Evolutionary conservation across 2,797 vertebrate species (phyloP), one percentile per base, ranked within the genome.

Genomic region (Bradypodion ventrale): DNA sequence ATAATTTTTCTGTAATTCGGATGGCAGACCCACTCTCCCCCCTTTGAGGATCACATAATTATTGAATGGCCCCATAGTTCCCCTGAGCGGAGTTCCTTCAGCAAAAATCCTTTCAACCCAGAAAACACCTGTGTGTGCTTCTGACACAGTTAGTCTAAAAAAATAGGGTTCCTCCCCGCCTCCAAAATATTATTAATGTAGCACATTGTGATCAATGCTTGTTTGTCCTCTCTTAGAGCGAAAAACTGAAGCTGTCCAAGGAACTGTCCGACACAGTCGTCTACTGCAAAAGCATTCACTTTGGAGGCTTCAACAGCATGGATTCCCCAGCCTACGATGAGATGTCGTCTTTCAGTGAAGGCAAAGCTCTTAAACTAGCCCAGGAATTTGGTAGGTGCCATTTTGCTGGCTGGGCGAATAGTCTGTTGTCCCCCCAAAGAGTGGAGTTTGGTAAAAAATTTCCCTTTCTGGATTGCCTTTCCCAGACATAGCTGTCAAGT

Each of bases 271-370:
- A 99, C 85, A 91, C 97, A 0, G 97, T 99, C 56, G 90, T 99
- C 91, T 99, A 98, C 96, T 99, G 99, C 94, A 99, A 98, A 94
- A 99, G 99, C 0, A 97, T 99, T 89, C 98, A 99, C 89, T 99
- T 99, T 75, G 91, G 70, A 7, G 95, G 97, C 78, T 99, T 99
- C 65, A 95, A 97, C 46, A 92, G 97, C 3, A 88, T 97, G 9
- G 93, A 96, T 23, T 95, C 93, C 1, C 97, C 96, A 74, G 95
- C 95, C 63, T 99, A 97, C 94, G 97, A 98, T 0, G 98, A 99
- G 94, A 98, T 99, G 97, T 96, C 96, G 0, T 99, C 99, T 0
- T 97, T 99, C 83, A 97, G 97, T 0, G 99, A 99, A 94, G 96
- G 94, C 90, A 99, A 98, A 83, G 97, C 97, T 21, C 92, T 97